These are phyloP conservation scores for Pampusana beccarii DNA, from an alignment of 2,113 vertebrate genomes.

Conservation along the genomic window DNA sequence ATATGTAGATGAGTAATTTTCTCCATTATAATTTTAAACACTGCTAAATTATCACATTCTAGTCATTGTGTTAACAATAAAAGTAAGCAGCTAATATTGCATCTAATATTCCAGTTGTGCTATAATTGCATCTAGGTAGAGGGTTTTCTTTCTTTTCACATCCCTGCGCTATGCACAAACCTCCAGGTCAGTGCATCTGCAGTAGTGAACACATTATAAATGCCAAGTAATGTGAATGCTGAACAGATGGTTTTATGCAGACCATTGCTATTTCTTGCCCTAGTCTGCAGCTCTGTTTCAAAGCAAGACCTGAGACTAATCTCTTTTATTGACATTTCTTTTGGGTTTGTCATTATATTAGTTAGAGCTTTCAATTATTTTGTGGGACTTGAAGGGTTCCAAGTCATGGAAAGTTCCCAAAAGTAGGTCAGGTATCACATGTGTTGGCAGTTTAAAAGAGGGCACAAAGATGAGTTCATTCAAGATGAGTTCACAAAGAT, in stretches of 20 bases:
- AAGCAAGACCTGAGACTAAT: not conserved
- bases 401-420: not conserved
- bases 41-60: not conserved
- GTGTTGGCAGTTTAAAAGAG: not conserved
- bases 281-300: not conserved
- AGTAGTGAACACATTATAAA: not conserved
- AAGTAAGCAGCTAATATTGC: not conserved
- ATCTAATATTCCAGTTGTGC: not conserved
- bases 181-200: constrained; percentile 26
- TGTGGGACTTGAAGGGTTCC: not conserved
- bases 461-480: not conserved
- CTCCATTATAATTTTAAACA: not conserved
- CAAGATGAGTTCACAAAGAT: too few species aligned
- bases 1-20: not conserved
- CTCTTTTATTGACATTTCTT: not conserved
- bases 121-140: not conserved
- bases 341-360: not conserved
- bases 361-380: not conserved
- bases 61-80: not conserved
- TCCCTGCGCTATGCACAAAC: not conserved
- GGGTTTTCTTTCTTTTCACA: not conserved
- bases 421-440: constrained; percentile 3
- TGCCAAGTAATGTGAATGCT: constrained; percentile 3
- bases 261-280: constrained; percentile 20
- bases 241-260: constrained; percentile 15